Percentiles rank a stretch among this genome's conserved stretches.
Evolutionary conservation across 2,113 vertebrate genomes (phyloP).

Genomic region (Cygnus atratus): DNA sequence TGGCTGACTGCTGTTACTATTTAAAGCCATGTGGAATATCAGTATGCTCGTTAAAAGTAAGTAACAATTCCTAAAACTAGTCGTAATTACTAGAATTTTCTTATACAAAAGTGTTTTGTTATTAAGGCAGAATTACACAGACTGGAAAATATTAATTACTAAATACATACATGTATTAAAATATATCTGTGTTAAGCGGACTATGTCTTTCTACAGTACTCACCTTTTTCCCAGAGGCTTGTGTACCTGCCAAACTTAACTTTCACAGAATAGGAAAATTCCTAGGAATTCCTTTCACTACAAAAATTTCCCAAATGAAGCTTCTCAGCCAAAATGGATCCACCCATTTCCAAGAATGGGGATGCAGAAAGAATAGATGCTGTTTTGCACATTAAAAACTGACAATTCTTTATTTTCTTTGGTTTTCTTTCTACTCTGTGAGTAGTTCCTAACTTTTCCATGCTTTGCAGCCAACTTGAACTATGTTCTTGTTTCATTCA

Average conservation of each 20-base stretch:
- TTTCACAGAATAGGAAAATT: background rate
- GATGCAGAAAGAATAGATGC: background rate
- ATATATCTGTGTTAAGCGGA: background rate
- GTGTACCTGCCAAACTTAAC: background rate
- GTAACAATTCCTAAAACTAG: background rate
- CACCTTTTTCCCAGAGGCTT: background rate
- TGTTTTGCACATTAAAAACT: background rate
- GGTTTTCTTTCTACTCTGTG: background rate
- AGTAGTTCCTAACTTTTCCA: background rate
- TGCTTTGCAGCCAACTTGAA: background rate
- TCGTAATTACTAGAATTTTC: background rate
- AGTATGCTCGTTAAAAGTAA: background rate
- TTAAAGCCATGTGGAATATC: background rate
- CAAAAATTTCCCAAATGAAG: background rate
- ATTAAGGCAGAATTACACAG: background rate
- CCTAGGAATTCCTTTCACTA: background rate
- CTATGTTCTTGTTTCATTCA: background rate
- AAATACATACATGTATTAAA: background rate
- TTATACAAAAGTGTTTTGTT: background rate
- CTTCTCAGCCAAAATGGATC: background rate
- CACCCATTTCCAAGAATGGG: background rate
- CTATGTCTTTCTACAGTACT: background rate
- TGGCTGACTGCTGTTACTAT: slow-evolving; percentile 29
- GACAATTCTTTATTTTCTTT: background rate
- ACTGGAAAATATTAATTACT: background rate